Percentiles rank a stretch among this genome's conserved stretches.
These are phyloP conservation scores for Liopterus haemorrhoidalis DNA, from an alignment of 2,888 invertebrate genomes.

Conservation along the genomic window DNA sequence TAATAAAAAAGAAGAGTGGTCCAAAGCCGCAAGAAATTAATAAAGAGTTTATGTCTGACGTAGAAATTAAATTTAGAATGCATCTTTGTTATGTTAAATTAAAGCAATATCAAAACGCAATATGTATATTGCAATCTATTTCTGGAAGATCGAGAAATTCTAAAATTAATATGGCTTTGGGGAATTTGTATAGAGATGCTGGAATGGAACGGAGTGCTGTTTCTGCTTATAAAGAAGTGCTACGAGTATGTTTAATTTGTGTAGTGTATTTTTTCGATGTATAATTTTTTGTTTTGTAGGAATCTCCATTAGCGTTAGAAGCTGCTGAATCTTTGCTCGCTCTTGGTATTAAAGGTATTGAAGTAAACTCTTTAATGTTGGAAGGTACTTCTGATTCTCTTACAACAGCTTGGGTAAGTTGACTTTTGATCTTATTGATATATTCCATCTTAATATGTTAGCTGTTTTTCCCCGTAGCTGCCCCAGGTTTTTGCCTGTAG, in stretches of 20 bases:
- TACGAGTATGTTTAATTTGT: conserved; percentile 50
- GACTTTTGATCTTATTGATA: no score
- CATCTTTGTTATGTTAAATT: conserved; percentile 63
- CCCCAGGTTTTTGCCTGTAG: no score
- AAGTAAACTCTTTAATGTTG: conserved; percentile 67
- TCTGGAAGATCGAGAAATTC: conserved; percentile 63
- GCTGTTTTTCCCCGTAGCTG: no score
- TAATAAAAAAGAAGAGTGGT: conserved; percentile 51
- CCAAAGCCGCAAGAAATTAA: conserved; percentile 47
- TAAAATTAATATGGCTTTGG: conserved; percentile 71
- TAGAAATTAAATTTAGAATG: conserved; percentile 67
- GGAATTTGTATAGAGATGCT: conserved; percentile 62
- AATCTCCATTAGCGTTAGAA: conserved; percentile 69
- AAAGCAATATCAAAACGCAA: conserved; percentile 58
- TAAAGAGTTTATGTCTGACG: conserved; percentile 53
- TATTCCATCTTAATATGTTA: no score
- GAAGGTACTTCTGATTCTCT: conserved; percentile 44
- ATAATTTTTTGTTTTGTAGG: conserved; percentile 40
- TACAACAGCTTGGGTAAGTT: conserved; percentile 37
- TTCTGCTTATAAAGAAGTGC: conserved; percentile 70
- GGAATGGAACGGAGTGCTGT: conserved; percentile 68
- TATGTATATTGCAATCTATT: conserved; percentile 51
- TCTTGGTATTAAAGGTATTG: conserved; percentile 61
- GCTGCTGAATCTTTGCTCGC: conserved; percentile 67
- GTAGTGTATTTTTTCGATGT: background rate